A percentile compares a stretch with the other conserved stretches of the same genome.
Conservation (phyloP, 2,797 vertebrate genomes). For the Enteromius trimaculatus region DNA sequence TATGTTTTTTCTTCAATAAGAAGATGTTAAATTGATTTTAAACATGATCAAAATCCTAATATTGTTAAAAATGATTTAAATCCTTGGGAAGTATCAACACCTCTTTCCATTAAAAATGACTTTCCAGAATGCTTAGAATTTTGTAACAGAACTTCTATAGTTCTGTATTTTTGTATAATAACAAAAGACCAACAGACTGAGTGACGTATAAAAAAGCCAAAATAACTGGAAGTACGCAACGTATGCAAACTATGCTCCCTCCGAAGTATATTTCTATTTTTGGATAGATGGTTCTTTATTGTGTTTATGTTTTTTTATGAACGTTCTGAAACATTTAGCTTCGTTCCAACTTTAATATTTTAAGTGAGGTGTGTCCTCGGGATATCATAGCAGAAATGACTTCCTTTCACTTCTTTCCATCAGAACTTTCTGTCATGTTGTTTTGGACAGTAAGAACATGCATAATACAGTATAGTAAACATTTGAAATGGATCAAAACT, state of each 20-base stretch:
- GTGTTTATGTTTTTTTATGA: neutral
- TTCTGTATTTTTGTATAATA: neutral
- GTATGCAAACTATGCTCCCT: neutral
- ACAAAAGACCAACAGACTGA: neutral
- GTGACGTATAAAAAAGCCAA: neutral
- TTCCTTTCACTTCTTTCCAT: neutral
- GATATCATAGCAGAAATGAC: neutral
- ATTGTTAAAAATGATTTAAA: neutral
- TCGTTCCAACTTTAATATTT: neutral
- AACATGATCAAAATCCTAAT: neutral
- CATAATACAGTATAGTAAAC: neutral
- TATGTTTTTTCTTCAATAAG: neutral
- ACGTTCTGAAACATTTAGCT: neutral
- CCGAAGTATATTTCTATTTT: neutral
- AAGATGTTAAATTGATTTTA: neutral
- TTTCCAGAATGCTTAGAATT: neutral
- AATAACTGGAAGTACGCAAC: slow-evolving; percentile 3
- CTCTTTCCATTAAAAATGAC: neutral
- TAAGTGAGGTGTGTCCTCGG: neutral
- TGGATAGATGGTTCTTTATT: neutral
- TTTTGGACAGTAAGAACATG: neutral
- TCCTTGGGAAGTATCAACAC: neutral
- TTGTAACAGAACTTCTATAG: neutral
- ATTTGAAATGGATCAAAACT: too few species aligned
- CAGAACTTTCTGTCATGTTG: neutral